Conservation (phyloP, 2,113 vertebrate genomes). For the Glaucomys volans region DNA sequence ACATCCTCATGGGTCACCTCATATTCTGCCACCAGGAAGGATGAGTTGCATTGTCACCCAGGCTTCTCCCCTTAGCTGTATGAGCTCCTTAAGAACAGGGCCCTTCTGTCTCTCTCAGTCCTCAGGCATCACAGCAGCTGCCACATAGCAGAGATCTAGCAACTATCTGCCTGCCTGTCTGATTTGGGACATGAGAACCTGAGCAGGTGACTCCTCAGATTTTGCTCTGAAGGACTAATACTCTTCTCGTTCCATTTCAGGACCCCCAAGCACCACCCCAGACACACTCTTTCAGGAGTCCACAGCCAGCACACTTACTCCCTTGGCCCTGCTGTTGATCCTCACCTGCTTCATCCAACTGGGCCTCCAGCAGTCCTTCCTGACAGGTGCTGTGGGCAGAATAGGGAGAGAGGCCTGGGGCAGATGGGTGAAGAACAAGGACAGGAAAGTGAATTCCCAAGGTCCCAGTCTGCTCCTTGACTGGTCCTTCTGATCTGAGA, state of each 20-base stretch:
- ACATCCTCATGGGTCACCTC: fast-evolving
- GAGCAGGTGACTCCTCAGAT: neutral
- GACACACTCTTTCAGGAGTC: fast-evolving
- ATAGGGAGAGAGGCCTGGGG: neutral
- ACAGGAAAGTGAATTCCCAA: no score
- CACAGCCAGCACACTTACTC: fast-evolving
- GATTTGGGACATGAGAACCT: neutral
- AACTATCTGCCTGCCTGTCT: fast-evolving
- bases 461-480: fast-evolving
- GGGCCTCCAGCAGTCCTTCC: fast-evolving
- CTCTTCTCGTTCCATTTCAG: neutral
- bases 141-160: fast-evolving
- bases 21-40: neutral
- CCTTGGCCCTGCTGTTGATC: fast-evolving
- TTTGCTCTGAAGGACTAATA: fast-evolving
- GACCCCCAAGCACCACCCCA: fast-evolving
- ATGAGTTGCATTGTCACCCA: neutral
- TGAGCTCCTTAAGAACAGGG: neutral
- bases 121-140: fast-evolving
- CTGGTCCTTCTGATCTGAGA: neutral
- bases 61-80: neutral
- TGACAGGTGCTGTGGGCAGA: neutral
- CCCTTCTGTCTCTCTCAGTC: neutral
- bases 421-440: neutral
- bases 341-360: fast-evolving